phyloP scores from a whole-genome alignment of 2,888 invertebrate species.

The Leucania comma region DNA sequence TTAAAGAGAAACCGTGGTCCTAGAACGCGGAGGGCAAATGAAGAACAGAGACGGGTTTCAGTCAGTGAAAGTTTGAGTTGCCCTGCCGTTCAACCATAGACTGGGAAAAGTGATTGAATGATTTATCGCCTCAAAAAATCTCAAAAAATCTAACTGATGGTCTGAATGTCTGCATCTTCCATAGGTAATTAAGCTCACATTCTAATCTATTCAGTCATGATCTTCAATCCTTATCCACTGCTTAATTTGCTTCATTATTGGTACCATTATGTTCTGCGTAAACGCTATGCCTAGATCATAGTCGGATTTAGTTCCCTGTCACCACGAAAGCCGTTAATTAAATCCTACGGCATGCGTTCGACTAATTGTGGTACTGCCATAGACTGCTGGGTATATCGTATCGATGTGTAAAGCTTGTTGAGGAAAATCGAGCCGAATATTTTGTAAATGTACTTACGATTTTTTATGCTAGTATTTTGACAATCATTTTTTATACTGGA shows the following conservation, averaged over 20 bases:
- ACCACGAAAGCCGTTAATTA: constrained; percentile 46
- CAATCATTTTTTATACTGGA: not conserved
- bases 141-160: too few relatives aligned
- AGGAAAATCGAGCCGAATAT: constrained; percentile 6
- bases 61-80: too few relatives aligned
- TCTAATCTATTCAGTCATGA: not conserved
- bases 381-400: constrained; percentile 25
- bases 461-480: not conserved
- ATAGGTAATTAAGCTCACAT: not conserved
- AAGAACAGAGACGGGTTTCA: too few relatives aligned
- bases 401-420: constrained; percentile 27
- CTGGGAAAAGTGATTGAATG: too few relatives aligned
- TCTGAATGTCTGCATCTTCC: not conserved
- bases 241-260: constrained; percentile 23
- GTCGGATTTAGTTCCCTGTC: constrained; percentile 30
- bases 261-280: constrained; percentile 20
- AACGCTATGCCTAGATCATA: constrained; percentile 30
- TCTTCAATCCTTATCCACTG: constrained; percentile 8
- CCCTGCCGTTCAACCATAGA: too few relatives aligned
- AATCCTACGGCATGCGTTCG: constrained; percentile 46
- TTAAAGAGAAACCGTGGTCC: too few relatives aligned
- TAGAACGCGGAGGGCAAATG: too few relatives aligned
- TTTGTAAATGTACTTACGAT: not conserved
- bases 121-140: too few relatives aligned
- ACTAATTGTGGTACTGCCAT: constrained; percentile 47